Conservation (phyloP, 2,888 invertebrate species). For the Athrips mouffetella region DNA sequence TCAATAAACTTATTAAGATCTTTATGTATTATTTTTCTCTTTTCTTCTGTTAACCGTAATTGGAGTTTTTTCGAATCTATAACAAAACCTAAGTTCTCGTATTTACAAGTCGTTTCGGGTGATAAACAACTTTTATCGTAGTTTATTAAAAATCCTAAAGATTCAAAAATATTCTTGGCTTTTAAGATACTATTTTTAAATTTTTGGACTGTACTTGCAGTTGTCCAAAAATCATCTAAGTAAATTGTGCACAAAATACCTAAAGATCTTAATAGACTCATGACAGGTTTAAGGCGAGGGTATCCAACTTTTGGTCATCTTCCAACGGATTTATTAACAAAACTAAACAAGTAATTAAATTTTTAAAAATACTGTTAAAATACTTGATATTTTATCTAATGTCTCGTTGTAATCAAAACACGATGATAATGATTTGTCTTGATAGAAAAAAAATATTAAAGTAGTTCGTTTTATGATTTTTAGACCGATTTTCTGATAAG, state of each 20-base stretch:
- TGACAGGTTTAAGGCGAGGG: slow-evolving; percentile 21
- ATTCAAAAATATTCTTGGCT: slow-evolving; percentile 6
- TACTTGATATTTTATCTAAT: too few relatives aligned
- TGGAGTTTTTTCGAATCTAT: not conserved
- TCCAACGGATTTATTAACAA: too few relatives aligned
- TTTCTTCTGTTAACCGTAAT: slow-evolving; percentile 5
- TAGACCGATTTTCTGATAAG: too few relatives aligned
- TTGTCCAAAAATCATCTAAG: slow-evolving; percentile 15
- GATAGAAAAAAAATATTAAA: too few relatives aligned
- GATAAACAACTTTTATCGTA: slow-evolving; percentile 5
- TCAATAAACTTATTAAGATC: not conserved
- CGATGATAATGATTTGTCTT: too few relatives aligned
- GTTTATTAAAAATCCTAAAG: slow-evolving; percentile 12
- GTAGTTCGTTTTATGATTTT: too few relatives aligned
- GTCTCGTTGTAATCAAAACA: too few relatives aligned
- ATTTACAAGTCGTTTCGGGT: not conserved
- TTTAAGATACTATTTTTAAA: slow-evolving; percentile 12
- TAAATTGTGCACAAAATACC: slow-evolving; percentile 18
- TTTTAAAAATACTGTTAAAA: too few relatives aligned
- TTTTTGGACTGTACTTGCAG: slow-evolving; percentile 8
- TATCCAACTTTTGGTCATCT: too few relatives aligned
- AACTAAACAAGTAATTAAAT: too few relatives aligned
- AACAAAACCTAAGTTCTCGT: slow-evolving; percentile 1
- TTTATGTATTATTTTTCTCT: not conserved
- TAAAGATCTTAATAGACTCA: slow-evolving; percentile 12